Evolutionary conservation across 2,888 invertebrate genomes (phyloP).

Genomic region (Latrodectus hesperus): DNA sequence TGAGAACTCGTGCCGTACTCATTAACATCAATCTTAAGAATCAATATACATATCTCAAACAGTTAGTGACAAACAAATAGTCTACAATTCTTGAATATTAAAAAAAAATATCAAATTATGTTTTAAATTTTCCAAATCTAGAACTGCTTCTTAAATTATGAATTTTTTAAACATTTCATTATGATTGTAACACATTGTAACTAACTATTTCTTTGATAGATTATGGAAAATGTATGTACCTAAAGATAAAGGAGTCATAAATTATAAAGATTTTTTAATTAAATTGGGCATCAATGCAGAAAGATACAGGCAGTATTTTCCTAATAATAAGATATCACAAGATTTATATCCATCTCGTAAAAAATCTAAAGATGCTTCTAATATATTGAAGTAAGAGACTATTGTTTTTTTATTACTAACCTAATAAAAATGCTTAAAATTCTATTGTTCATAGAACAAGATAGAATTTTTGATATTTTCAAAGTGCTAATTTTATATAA

Average conservation of each 20-base stretch:
- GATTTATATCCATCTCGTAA: conserved; percentile 49
- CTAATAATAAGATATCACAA: conserved; percentile 36
- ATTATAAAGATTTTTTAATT: conserved; percentile 52
- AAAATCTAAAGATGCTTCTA: conserved; percentile 7
- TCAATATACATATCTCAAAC: no score
- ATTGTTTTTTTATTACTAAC: neutral
- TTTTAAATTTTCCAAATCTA: no score
- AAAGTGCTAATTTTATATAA: neutral
- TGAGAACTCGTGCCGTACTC: no score
- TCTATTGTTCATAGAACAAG: neutral
- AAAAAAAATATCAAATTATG: no score
- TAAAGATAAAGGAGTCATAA: conserved; percentile 35
- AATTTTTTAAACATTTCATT: neutral
- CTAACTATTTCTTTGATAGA: neutral
- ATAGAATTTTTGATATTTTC: neutral
- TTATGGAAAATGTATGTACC: conserved; percentile 61
- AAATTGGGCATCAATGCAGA: conserved; percentile 59
- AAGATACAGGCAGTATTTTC: conserved; percentile 50
- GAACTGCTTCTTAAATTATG: neutral
- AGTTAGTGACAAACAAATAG: no score
- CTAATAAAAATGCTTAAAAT: neutral
- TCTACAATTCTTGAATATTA: no score
- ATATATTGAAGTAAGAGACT: conserved; percentile 21
- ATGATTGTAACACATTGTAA: neutral
- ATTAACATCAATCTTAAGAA: no score